phyloP scores from a whole-genome alignment of 1,140 invertebrate genomes.

The Hestina assimilis region DNA sequence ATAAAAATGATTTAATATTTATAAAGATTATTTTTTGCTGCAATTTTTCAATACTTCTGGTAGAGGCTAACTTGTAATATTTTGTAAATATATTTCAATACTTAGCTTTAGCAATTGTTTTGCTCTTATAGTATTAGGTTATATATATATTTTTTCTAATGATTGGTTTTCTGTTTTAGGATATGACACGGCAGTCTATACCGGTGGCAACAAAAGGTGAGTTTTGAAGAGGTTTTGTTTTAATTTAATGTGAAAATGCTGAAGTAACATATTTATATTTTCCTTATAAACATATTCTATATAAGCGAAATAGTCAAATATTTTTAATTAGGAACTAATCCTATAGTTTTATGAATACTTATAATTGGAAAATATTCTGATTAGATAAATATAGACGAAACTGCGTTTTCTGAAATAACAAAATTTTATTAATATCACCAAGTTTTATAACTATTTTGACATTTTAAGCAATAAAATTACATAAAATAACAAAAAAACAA shows the following conservation, averaged over 20 bases:
- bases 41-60: neutral
- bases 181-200: constrained; percentile 76
- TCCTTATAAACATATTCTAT: neutral
- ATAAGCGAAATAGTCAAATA: neutral
- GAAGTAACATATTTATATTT: no score
- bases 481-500: no score
- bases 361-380: no score
- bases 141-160: constrained; percentile 28
- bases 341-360: no score
- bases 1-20: neutral
- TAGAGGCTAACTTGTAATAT: constrained; percentile 1
- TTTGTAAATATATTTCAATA: neutral
- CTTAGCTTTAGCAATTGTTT: constrained; percentile 4
- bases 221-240: constrained; percentile 11
- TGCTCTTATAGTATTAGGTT: constrained; percentile 31
- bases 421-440: no score
- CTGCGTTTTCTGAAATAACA: no score
- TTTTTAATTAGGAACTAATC: no score
- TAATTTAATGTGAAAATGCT: constrained; percentile 13
- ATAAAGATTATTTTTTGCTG: neutral
- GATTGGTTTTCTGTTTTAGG: constrained; percentile 55
- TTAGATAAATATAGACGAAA: no score
- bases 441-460: no score
- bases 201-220: constrained; percentile 77
- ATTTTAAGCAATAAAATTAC: no score